Base-by-base conservation (phyloP, 2,888 invertebrate genomes). In the Pseudococcus longispinus region DNA sequence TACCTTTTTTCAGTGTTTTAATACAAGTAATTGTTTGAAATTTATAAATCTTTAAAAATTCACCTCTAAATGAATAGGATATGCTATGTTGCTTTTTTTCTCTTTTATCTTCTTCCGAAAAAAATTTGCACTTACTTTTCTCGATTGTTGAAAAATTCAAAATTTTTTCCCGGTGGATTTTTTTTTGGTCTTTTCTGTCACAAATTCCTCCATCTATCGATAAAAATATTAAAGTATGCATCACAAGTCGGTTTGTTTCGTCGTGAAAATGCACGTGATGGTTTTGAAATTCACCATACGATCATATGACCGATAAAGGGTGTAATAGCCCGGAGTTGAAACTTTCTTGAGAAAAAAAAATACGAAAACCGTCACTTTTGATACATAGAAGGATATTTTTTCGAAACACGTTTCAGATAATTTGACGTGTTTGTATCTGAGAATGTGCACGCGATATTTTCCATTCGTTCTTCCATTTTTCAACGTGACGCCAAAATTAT, bases 391-490 rank as follows among this genome's bases (percentile, higher is more conserved):
- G 32, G 11, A n/a, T 80, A 37, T 42, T 42, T 80, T 80, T 80
- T 80, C 13, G 9, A 42, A 80, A 80, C 37, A 80, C 20, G 42
- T 80, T 37, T 80, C 23, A 29, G 77, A 42, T 80, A 80, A 80
- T 80, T 80, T 80, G 77, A 80, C 77, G 77, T 20, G 20, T 80
- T 80, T 80, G 15, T 80, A 29, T 60, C 8, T 42, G 5, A 42
- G 42, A 80, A 32, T 80, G 29, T 42, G 42, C 77, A 80, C 77
- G 77, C 77, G 37, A 80, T 80, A n/a, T 26, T 80, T 80, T 80
- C 15, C 37, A n/a, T 37, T 74, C 44, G 3, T 1, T 60, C 23
- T 37, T 80, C 18, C 77, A 80, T 42, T 42, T 42, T 80, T 42
- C 77, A 37, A 20, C 77, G 9, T 80, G 77, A 80, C 26, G 37